phyloP scores from a whole-genome alignment of 2,888 invertebrate species.

The Sisyra nigra region DNA sequence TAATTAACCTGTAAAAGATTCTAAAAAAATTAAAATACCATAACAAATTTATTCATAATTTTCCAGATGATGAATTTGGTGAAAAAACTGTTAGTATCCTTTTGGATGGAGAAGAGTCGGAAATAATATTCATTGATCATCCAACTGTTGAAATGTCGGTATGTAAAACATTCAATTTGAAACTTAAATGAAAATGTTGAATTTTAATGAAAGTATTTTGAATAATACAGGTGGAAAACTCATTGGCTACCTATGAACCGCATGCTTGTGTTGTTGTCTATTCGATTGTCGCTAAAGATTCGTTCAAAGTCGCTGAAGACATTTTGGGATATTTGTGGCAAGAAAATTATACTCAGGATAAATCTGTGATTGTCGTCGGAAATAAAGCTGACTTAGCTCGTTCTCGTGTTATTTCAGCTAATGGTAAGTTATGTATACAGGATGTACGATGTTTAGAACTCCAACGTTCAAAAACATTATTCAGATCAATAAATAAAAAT shows the following conservation, averaged over 20 bases:
- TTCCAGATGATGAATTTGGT: constrained; percentile 83
- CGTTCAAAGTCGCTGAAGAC: constrained; percentile 71
- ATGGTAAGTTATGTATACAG: constrained; percentile 44
- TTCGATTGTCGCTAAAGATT: constrained; percentile 70
- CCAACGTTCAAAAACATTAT: constrained; percentile 4
- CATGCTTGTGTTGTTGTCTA: constrained; percentile 88
- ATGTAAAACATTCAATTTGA: constrained; percentile 25
- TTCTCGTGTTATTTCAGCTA: constrained; percentile 63
- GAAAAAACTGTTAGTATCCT: constrained; percentile 84
- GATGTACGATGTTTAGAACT: not conserved
- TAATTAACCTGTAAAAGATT: too few species aligned
- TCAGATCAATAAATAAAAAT: too few species aligned
- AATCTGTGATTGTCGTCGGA: constrained; percentile 79
- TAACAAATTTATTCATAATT: constrained; percentile 10
- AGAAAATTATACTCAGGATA: constrained; percentile 65
- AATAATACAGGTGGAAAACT: constrained; percentile 45
- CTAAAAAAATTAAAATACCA: not conserved
- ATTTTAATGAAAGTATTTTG: constrained; percentile 1
- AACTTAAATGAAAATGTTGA: too few species aligned
- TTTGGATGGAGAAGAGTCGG: constrained; percentile 76
- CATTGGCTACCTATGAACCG: constrained; percentile 75
- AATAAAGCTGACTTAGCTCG: constrained; percentile 88
- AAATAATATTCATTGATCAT: constrained; percentile 80
- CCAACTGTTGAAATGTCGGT: constrained; percentile 79
- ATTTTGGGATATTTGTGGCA: constrained; percentile 73